phyloP scores from a whole-genome alignment of 2,113 vertebrate genomes.

The Mirza zaza region DNA sequence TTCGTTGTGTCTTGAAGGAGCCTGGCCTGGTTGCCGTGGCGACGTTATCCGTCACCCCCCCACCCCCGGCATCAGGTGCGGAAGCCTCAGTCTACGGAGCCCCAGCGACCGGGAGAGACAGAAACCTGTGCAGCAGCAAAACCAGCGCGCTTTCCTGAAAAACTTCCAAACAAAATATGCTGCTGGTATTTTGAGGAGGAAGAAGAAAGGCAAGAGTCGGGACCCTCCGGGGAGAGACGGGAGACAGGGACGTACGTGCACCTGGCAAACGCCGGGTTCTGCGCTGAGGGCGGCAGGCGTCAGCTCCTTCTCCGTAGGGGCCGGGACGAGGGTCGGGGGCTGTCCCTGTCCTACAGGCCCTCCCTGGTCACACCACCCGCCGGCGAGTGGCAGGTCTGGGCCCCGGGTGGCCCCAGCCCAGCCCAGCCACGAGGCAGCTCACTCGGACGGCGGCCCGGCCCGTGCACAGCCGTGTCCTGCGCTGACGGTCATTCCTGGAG shows the following conservation, averaged over 20 bases:
- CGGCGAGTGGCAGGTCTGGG: neutral
- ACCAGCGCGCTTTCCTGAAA: neutral
- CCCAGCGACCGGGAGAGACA: neutral
- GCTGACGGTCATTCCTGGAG: neutral
- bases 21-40: neutral
- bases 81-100: neutral
- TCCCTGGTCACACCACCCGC: neutral
- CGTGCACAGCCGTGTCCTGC: neutral
- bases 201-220: neutral
- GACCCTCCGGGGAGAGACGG: neutral
- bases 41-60: neutral
- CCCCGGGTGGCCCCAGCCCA: neutral
- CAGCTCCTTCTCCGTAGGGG: neutral
- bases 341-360: neutral
- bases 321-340: neutral
- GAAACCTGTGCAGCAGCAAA: neutral
- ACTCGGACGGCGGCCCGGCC: neutral
- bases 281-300: fast-evolving
- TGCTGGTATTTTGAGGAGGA: neutral
- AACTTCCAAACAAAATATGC: neutral
- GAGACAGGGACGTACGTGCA: neutral
- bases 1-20: neutral
- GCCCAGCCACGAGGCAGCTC: neutral
- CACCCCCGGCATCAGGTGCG: fast-evolving
- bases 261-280: fast-evolving